Base-by-base conservation (phyloP, 2,888 invertebrate species). In the Eristalinus aeneus region DNA sequence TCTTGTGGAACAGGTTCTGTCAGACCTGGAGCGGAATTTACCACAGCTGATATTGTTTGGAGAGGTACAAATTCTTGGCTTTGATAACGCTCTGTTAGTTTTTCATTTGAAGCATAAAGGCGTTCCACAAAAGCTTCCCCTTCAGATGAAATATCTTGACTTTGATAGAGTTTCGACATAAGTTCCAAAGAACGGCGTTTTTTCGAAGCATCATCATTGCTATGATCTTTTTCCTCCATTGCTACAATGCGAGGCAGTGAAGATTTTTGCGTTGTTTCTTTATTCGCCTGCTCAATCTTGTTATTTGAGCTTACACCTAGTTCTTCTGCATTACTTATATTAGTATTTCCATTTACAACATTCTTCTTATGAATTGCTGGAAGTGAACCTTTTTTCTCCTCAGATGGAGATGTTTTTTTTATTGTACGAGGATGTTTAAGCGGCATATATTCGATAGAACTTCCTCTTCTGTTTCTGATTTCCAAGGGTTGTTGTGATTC, bases 31-130 rank as follows among this genome's bases (percentile, higher is more conserved):
- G 68, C 16, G 31, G 72, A 58, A 10, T 67, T 64, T 23, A 56
- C 16, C 32, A 64, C 61, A 56, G n/a, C 69, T 54, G 87, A 8
- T 20, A 27, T 20, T 4, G 85, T 87, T 71, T 92, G 92, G 2
- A 92, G 93, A 0, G 94, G 92, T 32, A 90, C 93, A 90, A 95
- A 95, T 88, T 95, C 95, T 91, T 95, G 95, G 88, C 95, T 95
- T 91, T 95, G 95, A 90, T 95, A 95, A 1, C 95, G 94, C 89
- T 94, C 94, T 22, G 94, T 94, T 56, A 94, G 93, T 89, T 95
- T 95, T 88, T 95, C 95, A 90, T 93, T 94, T 89, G 94, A 94
- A 61, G 94, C 94, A 89, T 95, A 95, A 9, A 95, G 91, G 65
- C 94, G 94, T 76, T 94, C 95, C 54, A 94, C 94, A 76, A 95